Evolutionary conservation across 2,888 invertebrate genomes (phyloP).

Genomic region (Erebia aethiops): DNA sequence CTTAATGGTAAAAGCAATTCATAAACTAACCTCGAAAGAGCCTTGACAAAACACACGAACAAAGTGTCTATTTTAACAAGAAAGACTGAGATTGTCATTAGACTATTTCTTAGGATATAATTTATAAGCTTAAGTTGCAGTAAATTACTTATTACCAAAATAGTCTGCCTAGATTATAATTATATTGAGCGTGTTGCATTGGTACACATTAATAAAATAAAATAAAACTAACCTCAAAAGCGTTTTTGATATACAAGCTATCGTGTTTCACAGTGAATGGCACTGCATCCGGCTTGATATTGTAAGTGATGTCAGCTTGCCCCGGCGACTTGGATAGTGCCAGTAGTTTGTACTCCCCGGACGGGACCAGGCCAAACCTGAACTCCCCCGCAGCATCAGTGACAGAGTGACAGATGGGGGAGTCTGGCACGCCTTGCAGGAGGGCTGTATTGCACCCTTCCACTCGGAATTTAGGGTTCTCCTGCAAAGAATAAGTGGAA

Average conservation of each 20-base stretch:
- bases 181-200: too few species aligned
- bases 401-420: slow-evolving; percentile 88
- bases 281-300: slow-evolving; percentile 88
- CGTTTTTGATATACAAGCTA: slow-evolving; percentile 84
- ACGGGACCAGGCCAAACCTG: slow-evolving; percentile 89
- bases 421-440: slow-evolving; percentile 80
- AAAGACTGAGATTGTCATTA: too few species aligned
- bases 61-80: too few species aligned
- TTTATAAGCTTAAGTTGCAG: too few species aligned
- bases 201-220: too few species aligned
- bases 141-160: too few species aligned
- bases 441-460: slow-evolving; percentile 84
- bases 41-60: too few species aligned
- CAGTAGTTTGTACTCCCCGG: slow-evolving; percentile 90
- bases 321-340: slow-evolving; percentile 82
- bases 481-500: slow-evolving; percentile 52
- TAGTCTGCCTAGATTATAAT: too few species aligned
- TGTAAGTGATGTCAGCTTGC: slow-evolving; percentile 86
- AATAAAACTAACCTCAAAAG: slow-evolving; percentile 86
- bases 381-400: slow-evolving; percentile 90
- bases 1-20: not conserved
- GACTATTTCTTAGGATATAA: too few species aligned
- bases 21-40: slow-evolving; percentile 85
- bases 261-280: slow-evolving; percentile 88
- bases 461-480: slow-evolving; percentile 69